Conservation (phyloP, 2,113 vertebrate genomes). For the Epinephelus fuscoguttatus region DNA sequence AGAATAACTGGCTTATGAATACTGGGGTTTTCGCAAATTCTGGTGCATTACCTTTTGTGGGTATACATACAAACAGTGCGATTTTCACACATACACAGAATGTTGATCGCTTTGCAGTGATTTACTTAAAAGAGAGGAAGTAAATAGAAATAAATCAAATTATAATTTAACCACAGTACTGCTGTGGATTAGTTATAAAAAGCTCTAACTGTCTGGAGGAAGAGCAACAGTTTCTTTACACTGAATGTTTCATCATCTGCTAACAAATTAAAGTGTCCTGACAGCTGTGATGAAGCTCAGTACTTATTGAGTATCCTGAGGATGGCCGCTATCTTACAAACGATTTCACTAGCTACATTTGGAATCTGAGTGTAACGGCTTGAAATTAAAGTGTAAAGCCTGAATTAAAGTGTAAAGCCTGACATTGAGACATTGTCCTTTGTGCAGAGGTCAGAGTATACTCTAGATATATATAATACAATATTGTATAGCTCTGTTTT, state of each 20-base stretch:
- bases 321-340: background rate
- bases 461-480: too few species aligned
- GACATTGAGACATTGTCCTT: background rate
- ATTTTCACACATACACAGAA: too few species aligned
- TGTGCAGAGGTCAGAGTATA: background rate
- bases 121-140: background rate
- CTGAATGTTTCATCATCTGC: background rate
- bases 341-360: background rate
- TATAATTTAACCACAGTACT: background rate
- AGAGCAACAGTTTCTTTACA: background rate
- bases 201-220: background rate
- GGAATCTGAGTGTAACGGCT: background rate
- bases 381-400: background rate
- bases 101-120: background rate
- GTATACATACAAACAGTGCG: too few species aligned
- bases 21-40: too few species aligned
- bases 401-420: background rate
- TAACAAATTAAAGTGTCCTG: background rate
- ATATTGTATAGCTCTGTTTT: background rate
- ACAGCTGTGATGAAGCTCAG: background rate
- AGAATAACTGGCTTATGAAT: too few species aligned
- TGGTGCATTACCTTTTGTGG: too few species aligned
- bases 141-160: too few species aligned
- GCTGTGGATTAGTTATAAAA: background rate
- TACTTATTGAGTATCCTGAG: background rate